A percentile compares a stretch with the other conserved stretches of the same genome.
phyloP scores from a whole-genome alignment of 1,140 invertebrate species.

The Brachionus plicatilis region DNA sequence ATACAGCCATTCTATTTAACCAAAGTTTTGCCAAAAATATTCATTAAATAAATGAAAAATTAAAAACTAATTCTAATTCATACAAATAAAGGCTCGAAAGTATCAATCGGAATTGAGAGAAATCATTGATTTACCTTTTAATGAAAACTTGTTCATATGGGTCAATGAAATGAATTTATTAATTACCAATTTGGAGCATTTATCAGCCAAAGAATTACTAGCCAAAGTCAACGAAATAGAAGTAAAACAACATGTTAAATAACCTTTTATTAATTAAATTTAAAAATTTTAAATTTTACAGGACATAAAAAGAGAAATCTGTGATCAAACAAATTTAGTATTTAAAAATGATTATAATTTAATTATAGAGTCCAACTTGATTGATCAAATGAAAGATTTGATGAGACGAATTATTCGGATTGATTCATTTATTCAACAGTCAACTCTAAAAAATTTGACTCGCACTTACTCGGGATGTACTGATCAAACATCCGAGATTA shows the following conservation, averaged over 20 bases:
- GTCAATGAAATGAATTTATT: constrained; percentile 9
- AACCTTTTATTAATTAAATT: not conserved
- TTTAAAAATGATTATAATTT: not conserved
- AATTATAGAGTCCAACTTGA: not conserved
- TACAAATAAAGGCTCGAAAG: not conserved
- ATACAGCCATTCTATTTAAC: too few relatives aligned
- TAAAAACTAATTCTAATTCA: not conserved
- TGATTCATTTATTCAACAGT: constrained; percentile 18
- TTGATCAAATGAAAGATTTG: constrained; percentile 34
- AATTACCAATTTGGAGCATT: not conserved
- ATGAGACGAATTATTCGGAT: constrained; percentile 31
- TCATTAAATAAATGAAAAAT: not conserved
- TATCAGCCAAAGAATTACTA: not conserved
- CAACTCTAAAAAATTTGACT: not conserved
- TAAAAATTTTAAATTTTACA: not conserved
- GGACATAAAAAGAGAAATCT: constrained; percentile 26
- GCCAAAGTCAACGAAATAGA: not conserved
- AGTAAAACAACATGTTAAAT: not conserved
- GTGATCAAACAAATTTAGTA: not conserved
- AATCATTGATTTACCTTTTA: not conserved
- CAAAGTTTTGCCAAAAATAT: not conserved
- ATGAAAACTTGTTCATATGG: not conserved
- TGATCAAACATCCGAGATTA: not conserved
- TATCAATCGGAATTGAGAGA: constrained; percentile 4
- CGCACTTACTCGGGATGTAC: not conserved